These are phyloP conservation scores for Equus quagga DNA, from an alignment of 2,113 vertebrate genomes.

Conservation along the genomic window DNA sequence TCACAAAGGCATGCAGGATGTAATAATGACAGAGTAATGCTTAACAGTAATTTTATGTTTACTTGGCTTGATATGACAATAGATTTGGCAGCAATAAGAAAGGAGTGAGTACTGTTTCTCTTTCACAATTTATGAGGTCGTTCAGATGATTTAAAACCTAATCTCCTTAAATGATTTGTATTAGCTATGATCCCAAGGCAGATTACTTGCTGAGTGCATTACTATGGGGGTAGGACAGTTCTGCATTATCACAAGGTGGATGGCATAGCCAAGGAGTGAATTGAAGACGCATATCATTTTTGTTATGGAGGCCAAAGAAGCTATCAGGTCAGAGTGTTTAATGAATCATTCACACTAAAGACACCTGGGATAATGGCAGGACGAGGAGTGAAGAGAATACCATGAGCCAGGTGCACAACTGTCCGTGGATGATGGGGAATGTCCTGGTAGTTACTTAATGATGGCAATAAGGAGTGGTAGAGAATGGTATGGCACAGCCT, in stretches of 20 bases:
- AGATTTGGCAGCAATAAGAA: not conserved
- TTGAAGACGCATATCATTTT: not conserved
- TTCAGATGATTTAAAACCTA: slow-evolving; percentile 41
- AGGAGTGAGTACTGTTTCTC: not conserved
- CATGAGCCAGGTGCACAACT: not conserved
- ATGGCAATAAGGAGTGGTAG: not conserved
- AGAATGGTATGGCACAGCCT: not conserved
- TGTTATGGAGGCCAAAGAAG: not conserved
- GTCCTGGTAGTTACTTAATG: not conserved
- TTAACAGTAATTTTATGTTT: slow-evolving; percentile 26
- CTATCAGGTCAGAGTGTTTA: not conserved
- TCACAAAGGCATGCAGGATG: not conserved
- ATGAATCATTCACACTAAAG: not conserved
- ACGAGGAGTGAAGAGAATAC: not conserved
- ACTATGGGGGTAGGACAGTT: not conserved
- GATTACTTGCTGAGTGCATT: not conserved
- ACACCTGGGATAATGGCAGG: not conserved
- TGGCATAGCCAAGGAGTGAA: not conserved
- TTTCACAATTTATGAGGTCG: slow-evolving; percentile 16
- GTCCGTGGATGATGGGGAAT: not conserved
- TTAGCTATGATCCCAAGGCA: slow-evolving; percentile 14
- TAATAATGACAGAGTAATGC: slow-evolving; percentile 9
- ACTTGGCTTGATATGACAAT: not conserved
- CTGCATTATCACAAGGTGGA: not conserved
- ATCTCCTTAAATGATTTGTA: slow-evolving; percentile 34